Conservation (phyloP, 2,888 invertebrate species). For the Pachycephus smyrnensis region DNA sequence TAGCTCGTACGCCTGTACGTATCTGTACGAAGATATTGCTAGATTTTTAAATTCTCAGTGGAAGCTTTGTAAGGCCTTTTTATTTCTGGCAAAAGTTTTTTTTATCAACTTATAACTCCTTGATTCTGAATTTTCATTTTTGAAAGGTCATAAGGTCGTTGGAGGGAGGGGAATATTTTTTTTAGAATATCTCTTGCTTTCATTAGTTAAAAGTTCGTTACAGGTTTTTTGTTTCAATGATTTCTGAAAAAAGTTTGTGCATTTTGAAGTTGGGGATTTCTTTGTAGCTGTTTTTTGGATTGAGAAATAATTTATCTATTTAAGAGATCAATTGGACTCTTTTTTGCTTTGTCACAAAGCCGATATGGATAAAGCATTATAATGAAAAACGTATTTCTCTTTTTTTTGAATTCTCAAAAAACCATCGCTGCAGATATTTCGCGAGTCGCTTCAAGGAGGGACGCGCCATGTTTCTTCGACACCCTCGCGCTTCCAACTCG, state of each 20-base stretch:
- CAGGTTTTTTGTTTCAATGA: not conserved
- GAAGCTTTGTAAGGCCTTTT: not conserved
- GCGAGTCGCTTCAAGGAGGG: constrained; percentile 22
- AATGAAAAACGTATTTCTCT: not conserved
- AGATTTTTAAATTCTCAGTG: not conserved
- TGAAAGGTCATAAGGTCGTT: too few species aligned
- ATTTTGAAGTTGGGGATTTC: not conserved
- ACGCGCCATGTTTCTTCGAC: constrained; percentile 43
- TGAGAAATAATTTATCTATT: not conserved
- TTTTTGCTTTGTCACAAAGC: not conserved
- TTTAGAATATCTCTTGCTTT: not conserved
- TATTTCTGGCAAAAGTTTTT: not conserved
- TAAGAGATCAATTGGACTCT: not conserved
- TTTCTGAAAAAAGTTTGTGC: not conserved
- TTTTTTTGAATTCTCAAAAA: not conserved
- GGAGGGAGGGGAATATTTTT: too few species aligned
- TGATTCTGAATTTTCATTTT: too few species aligned
- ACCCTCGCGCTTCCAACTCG: constrained; percentile 25
- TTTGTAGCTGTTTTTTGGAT: not conserved
- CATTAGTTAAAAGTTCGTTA: not conserved
- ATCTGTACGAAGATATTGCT: not conserved
- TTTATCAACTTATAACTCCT: too few species aligned
- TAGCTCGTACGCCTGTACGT: not conserved
- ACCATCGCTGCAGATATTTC: constrained; percentile 35
- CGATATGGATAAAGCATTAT: not conserved